phyloP scores from a whole-genome alignment of 1,140 invertebrate species.

The Lordiphosa mommai region DNA sequence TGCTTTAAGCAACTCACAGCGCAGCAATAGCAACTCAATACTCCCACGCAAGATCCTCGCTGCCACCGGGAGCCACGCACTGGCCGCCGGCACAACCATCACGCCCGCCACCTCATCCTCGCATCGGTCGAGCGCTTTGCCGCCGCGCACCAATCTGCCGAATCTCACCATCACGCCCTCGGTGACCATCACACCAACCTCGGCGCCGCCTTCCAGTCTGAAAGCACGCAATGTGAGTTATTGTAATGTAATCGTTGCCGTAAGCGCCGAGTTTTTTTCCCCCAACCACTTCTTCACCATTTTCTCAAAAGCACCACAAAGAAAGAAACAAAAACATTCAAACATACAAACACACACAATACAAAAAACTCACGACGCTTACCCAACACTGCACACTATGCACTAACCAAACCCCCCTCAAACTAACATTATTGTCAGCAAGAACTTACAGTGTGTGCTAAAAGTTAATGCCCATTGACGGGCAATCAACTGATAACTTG shows the following conservation, averaged over 20 bases:
- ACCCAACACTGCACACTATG: conserved; percentile 26
- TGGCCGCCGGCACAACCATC: conserved; percentile 80
- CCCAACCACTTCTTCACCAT: background rate
- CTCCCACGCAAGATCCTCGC: conserved; percentile 75
- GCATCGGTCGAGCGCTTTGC: conserved; percentile 57
- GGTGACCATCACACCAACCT: conserved; percentile 86
- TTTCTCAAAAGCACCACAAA: conserved; percentile 33
- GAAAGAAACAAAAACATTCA: conserved; percentile 4
- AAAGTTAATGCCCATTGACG: no score
- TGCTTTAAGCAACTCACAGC: conserved; percentile 39
- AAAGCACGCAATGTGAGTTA: conserved; percentile 80
- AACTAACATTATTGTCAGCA: no score
- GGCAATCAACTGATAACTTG: no score
- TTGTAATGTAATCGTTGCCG: conserved; percentile 80
- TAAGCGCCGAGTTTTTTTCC: conserved; percentile 72
- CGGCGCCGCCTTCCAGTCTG: conserved; percentile 83
- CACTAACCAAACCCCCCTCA: background rate
- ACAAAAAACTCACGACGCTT: conserved; percentile 64
- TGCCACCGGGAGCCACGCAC: conserved; percentile 82
- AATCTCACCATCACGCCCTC: conserved; percentile 84
- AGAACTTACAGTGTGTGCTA: no score
- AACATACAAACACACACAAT: conserved; percentile 3
- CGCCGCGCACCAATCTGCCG: conserved; percentile 74
- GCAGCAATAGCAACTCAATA: conserved; percentile 48
- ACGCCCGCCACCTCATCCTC: conserved; percentile 64